phyloP scores from a whole-genome alignment of 2,888 invertebrate genomes.

The Dryococelus australis region DNA sequence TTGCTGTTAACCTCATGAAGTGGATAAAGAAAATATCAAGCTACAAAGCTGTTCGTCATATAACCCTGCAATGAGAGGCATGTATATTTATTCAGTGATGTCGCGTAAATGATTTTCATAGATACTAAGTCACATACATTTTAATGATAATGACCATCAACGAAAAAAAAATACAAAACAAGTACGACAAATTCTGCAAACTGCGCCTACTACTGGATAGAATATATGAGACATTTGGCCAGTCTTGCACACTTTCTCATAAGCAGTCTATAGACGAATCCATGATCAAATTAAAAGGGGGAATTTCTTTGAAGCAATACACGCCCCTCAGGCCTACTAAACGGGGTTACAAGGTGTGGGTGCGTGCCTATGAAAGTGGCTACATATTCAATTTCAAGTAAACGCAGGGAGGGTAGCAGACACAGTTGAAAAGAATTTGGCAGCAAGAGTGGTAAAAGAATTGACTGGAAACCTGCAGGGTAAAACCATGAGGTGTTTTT shows the following conservation, averaged over 20 bases:
- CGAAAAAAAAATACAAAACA: not conserved
- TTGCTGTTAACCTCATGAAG: constrained; percentile 31
- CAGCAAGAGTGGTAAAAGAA: constrained; percentile 49
- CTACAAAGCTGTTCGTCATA: constrained; percentile 30
- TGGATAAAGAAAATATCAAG: constrained; percentile 31
- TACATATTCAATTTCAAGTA: constrained; percentile 50
- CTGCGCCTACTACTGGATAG: constrained; percentile 22
- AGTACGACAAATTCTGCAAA: constrained; percentile 39
- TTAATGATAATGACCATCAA: too few relatives aligned
- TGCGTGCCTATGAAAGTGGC: constrained; percentile 46
- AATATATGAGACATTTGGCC: not conserved
- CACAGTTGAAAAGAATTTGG: constrained; percentile 46
- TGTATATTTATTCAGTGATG: constrained; percentile 28
- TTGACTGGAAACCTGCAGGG: constrained; percentile 45
- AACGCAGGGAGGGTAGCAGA: constrained; percentile 50
- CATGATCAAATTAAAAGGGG: constrained; percentile 51
- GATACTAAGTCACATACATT: not conserved
- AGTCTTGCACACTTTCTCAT: constrained; percentile 22
- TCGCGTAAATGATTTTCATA: not conserved
- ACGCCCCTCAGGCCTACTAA: constrained; percentile 51
- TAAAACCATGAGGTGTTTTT: constrained; percentile 47
- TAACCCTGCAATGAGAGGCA: constrained; percentile 16
- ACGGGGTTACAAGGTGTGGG: constrained; percentile 51
- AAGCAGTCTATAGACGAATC: constrained; percentile 45
- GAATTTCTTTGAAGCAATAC: constrained; percentile 48